These are phyloP conservation scores for Mimachlamys varia DNA, from an alignment of 2,888 invertebrate genomes.

Conservation along the genomic window DNA sequence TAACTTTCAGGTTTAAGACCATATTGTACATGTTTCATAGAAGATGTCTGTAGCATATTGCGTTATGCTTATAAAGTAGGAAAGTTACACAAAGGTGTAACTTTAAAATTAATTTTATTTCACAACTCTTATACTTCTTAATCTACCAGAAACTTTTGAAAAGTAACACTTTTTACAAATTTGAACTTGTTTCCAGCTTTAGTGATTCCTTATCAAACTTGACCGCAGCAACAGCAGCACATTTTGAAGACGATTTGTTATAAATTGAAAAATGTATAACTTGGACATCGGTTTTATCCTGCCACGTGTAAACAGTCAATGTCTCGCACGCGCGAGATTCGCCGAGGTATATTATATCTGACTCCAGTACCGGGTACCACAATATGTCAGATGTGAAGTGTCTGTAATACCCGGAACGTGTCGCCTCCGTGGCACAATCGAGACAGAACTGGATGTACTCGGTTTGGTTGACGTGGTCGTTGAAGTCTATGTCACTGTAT, in stretches of 20 bases:
- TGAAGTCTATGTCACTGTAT: constrained; percentile 28
- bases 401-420: neutral
- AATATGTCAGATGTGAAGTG: neutral
- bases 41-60: too few relatives aligned
- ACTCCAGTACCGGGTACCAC: constrained; percentile 25
- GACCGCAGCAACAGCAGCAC: neutral
- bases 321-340: constrained; percentile 28
- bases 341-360: constrained; percentile 4
- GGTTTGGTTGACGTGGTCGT: constrained; percentile 32
- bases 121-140: too few relatives aligned
- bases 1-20: too few relatives aligned
- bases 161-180: neutral
- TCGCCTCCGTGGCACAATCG: neutral
- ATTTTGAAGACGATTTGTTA: neutral
- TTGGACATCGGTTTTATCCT: neutral
- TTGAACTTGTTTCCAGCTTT: neutral
- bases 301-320: constrained; percentile 20
- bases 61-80: too few relatives aligned
- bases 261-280: neutral
- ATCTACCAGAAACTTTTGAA: too few relatives aligned
- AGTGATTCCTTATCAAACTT: neutral
- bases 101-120: too few relatives aligned
- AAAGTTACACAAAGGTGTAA: too few relatives aligned
- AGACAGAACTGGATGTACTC: constrained; percentile 25
- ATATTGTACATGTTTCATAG: too few relatives aligned